phyloP scores from a whole-genome alignment of 1,140 invertebrate species.

The Pinna nobilis region DNA sequence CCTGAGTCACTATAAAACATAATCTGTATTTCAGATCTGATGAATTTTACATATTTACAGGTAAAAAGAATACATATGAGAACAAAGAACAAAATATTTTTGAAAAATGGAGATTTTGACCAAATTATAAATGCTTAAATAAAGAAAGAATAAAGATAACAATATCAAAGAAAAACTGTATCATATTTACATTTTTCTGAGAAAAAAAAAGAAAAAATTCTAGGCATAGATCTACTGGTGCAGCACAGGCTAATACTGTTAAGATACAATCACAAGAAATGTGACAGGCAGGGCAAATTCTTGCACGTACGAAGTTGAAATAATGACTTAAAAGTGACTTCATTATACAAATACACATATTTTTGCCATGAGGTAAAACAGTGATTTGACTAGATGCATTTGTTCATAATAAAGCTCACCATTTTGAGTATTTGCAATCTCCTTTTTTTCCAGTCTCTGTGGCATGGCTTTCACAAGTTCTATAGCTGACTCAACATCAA shows the following conservation, averaged over 20 bases:
- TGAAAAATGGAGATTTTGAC: no score
- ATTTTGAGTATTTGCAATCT: slow-evolving; percentile 54
- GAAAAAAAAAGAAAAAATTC: neutral
- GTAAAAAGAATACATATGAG: no score
- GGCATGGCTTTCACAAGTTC: slow-evolving; percentile 34
- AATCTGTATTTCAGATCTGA: no score
- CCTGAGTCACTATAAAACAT: no score
- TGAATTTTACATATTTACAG: no score
- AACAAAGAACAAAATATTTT: no score
- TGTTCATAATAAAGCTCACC: slow-evolving; percentile 68
- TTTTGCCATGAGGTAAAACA: slow-evolving; percentile 58
- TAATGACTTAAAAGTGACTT: neutral
- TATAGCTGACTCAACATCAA: slow-evolving; percentile 41
- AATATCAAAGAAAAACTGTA: no score
- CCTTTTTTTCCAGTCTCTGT: slow-evolving; percentile 30
- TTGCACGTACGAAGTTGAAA: neutral
- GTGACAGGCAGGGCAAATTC: slow-evolving; percentile 14
- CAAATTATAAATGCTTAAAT: no score
- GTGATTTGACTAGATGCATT: slow-evolving; percentile 66
- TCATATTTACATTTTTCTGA: neutral
- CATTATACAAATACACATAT: slow-evolving; percentile 16
- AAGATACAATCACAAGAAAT: slow-evolving; percentile 19
- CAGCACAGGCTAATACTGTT: neutral
- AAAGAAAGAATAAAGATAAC: no score
- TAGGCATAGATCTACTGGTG: neutral